These are phyloP conservation scores for Platysteira castanea DNA, from an alignment of 2,113 vertebrate genomes.

Conservation along the genomic window DNA sequence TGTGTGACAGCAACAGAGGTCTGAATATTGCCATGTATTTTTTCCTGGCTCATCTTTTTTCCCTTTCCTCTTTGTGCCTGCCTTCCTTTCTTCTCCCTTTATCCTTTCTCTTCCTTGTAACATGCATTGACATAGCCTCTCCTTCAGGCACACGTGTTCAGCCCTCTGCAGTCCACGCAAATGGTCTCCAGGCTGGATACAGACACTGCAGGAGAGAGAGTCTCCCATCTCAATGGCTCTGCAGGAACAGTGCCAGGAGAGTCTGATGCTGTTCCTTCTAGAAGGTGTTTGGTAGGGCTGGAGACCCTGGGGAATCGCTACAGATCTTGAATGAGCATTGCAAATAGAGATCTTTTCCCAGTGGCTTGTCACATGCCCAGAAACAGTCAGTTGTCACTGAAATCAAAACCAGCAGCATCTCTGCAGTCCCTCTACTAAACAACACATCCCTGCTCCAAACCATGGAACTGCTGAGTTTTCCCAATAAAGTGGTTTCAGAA, in stretches of 20 bases:
- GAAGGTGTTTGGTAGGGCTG: not conserved
- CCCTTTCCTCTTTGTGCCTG: not conserved
- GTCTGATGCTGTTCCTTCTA: not conserved
- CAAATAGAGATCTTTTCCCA: not conserved
- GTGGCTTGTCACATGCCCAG: not conserved
- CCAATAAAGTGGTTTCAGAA: not conserved
- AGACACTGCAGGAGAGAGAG: not conserved
- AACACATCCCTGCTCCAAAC: not conserved
- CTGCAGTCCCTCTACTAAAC: not conserved
- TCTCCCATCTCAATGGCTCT: not conserved
- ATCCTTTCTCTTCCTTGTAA: not conserved
- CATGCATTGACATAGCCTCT: not conserved
- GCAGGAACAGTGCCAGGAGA: not conserved
- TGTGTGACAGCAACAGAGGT: not conserved
- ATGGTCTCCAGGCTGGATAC: not conserved
- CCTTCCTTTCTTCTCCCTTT: not conserved
- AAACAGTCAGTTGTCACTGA: not conserved
- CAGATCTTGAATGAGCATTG: not conserved
- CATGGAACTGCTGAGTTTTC: not conserved
- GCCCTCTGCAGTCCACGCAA: not conserved
- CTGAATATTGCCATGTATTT: not conserved
- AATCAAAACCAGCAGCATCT: not conserved
- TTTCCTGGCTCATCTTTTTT: not conserved
- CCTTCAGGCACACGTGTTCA: not conserved
- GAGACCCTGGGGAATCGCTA: not conserved